These are phyloP conservation scores for Thera britannica DNA, from an alignment of 2,888 invertebrate species.

Conservation along the genomic window DNA sequence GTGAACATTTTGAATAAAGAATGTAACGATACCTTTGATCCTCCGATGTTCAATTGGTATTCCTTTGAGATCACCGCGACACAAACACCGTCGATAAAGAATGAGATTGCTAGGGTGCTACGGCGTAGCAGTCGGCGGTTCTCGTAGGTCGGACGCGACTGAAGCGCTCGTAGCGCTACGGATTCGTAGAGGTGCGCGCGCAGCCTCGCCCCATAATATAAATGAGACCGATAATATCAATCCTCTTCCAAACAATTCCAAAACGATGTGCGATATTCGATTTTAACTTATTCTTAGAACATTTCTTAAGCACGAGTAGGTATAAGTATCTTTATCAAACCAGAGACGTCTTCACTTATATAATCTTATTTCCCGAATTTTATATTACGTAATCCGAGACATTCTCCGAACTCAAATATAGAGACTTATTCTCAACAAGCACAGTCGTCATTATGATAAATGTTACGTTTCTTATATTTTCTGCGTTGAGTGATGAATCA, in stretches of 20 bases:
- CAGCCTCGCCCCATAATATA: constrained; percentile 79
- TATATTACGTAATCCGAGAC: constrained; percentile 3
- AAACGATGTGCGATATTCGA: constrained; percentile 67
- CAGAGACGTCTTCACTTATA: background rate
- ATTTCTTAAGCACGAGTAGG: background rate
- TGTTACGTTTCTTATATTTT: constrained; percentile 4
- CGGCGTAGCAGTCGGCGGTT: constrained; percentile 72
- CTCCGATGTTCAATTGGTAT: constrained; percentile 39
- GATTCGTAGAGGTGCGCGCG: constrained; percentile 73
- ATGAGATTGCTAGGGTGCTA: constrained; percentile 57
- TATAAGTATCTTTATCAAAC: constrained; percentile 6
- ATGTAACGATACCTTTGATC: constrained; percentile 48
- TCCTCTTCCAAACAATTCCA: constrained; percentile 70
- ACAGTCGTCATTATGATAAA: constrained; percentile 2
- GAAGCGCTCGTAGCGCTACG: constrained; percentile 70
- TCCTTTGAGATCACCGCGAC: constrained; percentile 57
- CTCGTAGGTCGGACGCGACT: constrained; percentile 75
- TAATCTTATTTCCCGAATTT: background rate
- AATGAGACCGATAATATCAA: constrained; percentile 81
- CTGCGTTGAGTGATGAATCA: constrained; percentile 1
- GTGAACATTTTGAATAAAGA: constrained; percentile 7
- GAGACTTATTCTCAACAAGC: background rate
- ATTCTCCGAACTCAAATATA: background rate
- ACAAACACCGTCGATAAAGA: constrained; percentile 56
- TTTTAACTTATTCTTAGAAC: constrained; percentile 46